phyloP scores from a whole-genome alignment of 2,113 vertebrate genomes.

The Syrrhaptes paradoxus region DNA sequence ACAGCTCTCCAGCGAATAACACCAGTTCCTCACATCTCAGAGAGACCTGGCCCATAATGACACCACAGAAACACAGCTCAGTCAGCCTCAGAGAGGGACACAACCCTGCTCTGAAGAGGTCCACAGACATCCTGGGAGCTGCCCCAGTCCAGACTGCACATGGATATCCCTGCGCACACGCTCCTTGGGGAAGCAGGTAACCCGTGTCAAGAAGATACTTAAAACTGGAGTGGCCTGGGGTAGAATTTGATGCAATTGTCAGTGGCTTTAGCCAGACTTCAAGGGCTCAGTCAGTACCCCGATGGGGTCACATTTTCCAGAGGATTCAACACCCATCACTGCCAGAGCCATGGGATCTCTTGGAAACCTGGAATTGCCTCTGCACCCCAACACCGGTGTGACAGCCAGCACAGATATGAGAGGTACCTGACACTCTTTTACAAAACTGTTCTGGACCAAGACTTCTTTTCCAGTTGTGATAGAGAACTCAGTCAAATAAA shows the following conservation, averaged over 20 bases:
- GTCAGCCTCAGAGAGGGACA: not conserved
- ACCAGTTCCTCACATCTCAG: not conserved
- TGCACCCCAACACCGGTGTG: not conserved
- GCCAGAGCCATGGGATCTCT: not conserved
- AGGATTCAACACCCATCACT: not conserved
- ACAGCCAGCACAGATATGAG: not conserved
- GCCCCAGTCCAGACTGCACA: not conserved
- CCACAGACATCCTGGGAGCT: not conserved
- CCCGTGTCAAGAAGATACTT: not conserved
- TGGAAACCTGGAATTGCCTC: not conserved
- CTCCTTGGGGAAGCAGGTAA: not conserved
- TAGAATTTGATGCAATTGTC: not conserved
- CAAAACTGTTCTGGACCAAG: not conserved
- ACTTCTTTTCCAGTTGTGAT: slow-evolving; percentile 28
- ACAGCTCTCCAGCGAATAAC: not conserved
- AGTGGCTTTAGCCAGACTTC: not conserved
- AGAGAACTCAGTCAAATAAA: slow-evolving; percentile 48
- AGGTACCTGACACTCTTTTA: not conserved
- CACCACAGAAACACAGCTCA: not conserved
- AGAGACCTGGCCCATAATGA: not conserved
- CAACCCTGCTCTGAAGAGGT: not conserved
- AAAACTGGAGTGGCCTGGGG: not conserved
- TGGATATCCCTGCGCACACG: fast-evolving
- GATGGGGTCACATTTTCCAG: not conserved
- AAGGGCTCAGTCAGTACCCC: not conserved